Evolutionary conservation across 2,888 invertebrate species (phyloP), one percentile per base, ranked within the genome.

Genomic region (Anorthoa munda): DNA sequence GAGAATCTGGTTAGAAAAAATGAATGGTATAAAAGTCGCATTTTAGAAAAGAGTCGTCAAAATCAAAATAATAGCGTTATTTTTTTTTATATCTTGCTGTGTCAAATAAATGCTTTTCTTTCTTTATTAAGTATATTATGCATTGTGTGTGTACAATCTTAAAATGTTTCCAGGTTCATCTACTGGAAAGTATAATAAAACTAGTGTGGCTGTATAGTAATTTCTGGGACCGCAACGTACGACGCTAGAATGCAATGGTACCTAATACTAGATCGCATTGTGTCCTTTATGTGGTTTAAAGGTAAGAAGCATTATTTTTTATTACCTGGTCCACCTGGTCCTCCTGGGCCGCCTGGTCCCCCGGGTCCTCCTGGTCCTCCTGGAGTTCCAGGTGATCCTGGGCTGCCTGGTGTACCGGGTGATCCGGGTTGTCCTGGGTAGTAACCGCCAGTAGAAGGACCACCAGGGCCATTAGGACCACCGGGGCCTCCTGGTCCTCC

Each of bases 401-500:
- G 70, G 69, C 68, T 60, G 1, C 90, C 65, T 21, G 90, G n/a
- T 83, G 85, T 1, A 18, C 69, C 18, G 55, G 72, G 1, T 74
- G 7, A 18, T 12, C 78, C 88, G 50, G 90, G 60, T 74, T 48
- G 60, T 50, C 66, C 75, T 72, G 75, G 90, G 45, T 84, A 76
- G 11, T 90, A 90, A 5, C 89, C 88, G 4, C 84, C 74, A 88
- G 77, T 90, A 7, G 73, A 23, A n/a, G 75, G 65, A 13, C 79
- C 78, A 4, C 81, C 90, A 21, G 95, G 95, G 21, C 89, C 88
- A 15, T 84, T 84, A 21, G 87, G 66, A 75, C 79, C 72, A 3
- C 61, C 61, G 7, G 79, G 87, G 15, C 86, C 73, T 17, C 86
- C 88, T 13, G 69, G 74, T 0, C 71, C 71, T 3, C 89, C 92